Percentiles rank a stretch among this genome's conserved stretches.
Conservation (phyloP, 2,113 vertebrate genomes). For the Lanius ludovicianus region DNA sequence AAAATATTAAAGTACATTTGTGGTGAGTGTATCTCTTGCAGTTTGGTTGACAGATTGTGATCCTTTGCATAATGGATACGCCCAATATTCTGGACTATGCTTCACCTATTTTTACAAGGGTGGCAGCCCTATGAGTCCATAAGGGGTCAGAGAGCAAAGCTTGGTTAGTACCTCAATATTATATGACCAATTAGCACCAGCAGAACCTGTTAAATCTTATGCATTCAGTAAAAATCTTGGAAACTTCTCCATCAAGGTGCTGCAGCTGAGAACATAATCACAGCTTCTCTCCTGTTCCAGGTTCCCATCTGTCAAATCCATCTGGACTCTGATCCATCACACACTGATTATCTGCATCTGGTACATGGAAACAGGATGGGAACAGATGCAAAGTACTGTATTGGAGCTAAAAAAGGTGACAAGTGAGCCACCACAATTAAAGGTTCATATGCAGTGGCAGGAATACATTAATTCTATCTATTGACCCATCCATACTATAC, state of each 20-base stretch:
- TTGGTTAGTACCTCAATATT: neutral
- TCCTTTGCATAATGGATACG: neutral
- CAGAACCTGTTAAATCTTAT: neutral
- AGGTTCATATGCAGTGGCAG: neutral
- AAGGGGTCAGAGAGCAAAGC: neutral
- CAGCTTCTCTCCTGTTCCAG: neutral
- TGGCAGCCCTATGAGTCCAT: neutral
- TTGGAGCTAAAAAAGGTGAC: neutral
- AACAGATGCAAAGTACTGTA: neutral
- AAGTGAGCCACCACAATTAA: neutral
- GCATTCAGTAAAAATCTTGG: neutral
- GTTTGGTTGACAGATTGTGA: neutral
- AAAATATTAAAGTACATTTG: neutral
- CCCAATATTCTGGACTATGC: neutral
- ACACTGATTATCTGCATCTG: neutral
- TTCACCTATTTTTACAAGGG: neutral
- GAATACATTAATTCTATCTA: neutral
- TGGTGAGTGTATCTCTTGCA: neutral
- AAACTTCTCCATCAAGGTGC: neutral
- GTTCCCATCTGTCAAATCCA: conserved; percentile 14
- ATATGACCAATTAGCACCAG: neutral
- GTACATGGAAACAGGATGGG: neutral
- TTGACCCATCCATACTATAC: neutral
- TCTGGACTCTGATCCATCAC: neutral
- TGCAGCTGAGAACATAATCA: neutral